Evolutionary conservation across 1,140 invertebrate genomes (phyloP).

Genomic region (Nasonia vitripennis): DNA sequence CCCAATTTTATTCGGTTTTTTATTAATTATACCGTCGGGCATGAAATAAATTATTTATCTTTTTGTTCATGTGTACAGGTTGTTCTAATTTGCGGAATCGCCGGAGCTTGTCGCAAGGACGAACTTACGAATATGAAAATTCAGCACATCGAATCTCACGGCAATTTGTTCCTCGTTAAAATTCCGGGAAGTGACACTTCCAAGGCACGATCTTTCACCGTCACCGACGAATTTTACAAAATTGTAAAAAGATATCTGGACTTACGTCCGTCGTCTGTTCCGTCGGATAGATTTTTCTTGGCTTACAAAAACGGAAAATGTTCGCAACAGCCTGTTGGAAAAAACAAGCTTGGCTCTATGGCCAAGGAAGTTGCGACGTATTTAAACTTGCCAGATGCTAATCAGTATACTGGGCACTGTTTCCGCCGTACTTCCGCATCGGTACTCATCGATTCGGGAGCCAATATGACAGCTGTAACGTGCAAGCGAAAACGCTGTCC

Average conservation of each 20-base stretch:
- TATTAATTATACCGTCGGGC: not conserved
- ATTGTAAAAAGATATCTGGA: constrained; percentile 54
- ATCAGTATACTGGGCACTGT: constrained; percentile 13
- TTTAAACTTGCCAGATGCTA: constrained; percentile 46
- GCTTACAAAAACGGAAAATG: constrained; percentile 57
- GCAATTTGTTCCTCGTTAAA: constrained; percentile 46
- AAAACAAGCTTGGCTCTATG: constrained; percentile 54
- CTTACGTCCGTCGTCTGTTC: constrained; percentile 50
- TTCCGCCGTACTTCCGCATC: constrained; percentile 49
- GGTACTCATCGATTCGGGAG: constrained; percentile 50
- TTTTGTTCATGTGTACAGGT: not conserved
- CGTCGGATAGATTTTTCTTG: constrained; percentile 54
- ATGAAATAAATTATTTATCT: not conserved
- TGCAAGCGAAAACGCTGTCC: not conserved
- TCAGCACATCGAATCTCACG: constrained; percentile 52
- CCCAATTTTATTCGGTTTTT: not conserved
- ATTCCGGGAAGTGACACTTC: constrained; percentile 50
- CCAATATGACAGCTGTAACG: not conserved
- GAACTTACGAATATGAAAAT: constrained; percentile 54
- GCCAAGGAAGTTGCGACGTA: constrained; percentile 51
- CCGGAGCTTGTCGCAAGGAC: constrained; percentile 10
- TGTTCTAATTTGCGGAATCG: constrained; percentile 48
- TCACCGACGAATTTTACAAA: constrained; percentile 51
- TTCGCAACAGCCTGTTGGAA: constrained; percentile 53
- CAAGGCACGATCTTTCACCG: constrained; percentile 49